Percentiles rank a stretch among this genome's conserved stretches.
phyloP scores from a whole-genome alignment of 2,797 vertebrate genomes.

The Mus minutoides region DNA sequence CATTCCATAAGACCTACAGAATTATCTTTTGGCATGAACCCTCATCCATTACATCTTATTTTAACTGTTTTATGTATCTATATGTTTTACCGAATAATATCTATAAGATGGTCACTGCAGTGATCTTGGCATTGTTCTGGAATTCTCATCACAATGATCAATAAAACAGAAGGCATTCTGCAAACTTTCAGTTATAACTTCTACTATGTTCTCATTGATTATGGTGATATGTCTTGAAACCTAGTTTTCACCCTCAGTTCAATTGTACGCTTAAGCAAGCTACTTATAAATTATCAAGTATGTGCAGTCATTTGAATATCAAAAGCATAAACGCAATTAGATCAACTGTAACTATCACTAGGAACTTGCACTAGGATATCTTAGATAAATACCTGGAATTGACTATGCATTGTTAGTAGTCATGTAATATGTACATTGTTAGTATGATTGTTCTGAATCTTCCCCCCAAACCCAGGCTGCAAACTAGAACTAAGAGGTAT shows the following conservation, averaged over 20 bases:
- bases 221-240: background rate
- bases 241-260: background rate
- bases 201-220: background rate
- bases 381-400: background rate
- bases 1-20: background rate
- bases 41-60: background rate
- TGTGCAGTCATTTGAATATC: background rate
- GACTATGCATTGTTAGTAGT: background rate
- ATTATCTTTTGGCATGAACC: background rate
- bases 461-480: background rate
- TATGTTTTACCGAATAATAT: background rate
- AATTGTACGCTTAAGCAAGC: background rate
- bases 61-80: background rate
- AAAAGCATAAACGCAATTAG: background rate
- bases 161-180: background rate
- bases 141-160: conserved; percentile 11
- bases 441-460: background rate
- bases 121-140: background rate
- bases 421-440: background rate
- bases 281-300: background rate
- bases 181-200: background rate
- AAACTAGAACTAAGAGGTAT: background rate
- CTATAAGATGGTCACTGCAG: background rate
- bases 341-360: background rate
- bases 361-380: background rate